Base-by-base conservation (phyloP, 2,888 invertebrate species). In the Macaria liturata region DNA sequence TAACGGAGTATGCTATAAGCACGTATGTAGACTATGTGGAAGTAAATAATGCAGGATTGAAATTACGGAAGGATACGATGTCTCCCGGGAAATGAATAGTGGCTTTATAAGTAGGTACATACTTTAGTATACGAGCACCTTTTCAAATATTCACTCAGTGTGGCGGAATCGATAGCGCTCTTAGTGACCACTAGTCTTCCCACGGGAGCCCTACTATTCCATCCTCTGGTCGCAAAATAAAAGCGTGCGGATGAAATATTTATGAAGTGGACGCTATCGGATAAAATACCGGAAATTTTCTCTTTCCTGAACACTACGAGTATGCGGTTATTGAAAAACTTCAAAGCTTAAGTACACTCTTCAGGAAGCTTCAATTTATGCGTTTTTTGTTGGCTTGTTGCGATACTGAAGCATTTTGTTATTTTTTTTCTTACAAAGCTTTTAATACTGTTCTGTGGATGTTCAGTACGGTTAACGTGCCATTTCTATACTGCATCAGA, bases 191-290 rank as follows among this genome's bases (percentile, higher is more conserved):
- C 62, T 64, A 51, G 53, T 53, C 49, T 9, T 62, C 62, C 57
- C 64, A 39, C 8, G 62, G 62, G 64, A 54, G 52, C 45, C 49
- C 32, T 59, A 56, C 57, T 54, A 55, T 62, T 65, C 58, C 62
- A 54, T 57, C 52, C 40, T 51, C 40, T 51, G 61, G 61, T 61
- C 49, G 52, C 59, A 62, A 55, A 64, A 57, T 62, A 54, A 59
- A 59, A 60, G 61, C 53, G 48, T 52, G 45, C 51, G 9, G 52
- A 63, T 64, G 61, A 66, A 68, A 63, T 64, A 68, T 66, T 60
- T 61, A 68, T 66, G 60, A 65, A 55, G 50, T 49, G 58, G 52
- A 57, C 61, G 59, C 58, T 55, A 56, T 67, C 57, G 46, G 50
- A 53, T 61, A 64, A 57, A 60, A 60, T 43, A 44, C 40, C 42